Percentiles rank a stretch among this genome's conserved stretches.
Conservation (phyloP, 2,113 vertebrate species). For the Neopipo cinnamomea region DNA sequence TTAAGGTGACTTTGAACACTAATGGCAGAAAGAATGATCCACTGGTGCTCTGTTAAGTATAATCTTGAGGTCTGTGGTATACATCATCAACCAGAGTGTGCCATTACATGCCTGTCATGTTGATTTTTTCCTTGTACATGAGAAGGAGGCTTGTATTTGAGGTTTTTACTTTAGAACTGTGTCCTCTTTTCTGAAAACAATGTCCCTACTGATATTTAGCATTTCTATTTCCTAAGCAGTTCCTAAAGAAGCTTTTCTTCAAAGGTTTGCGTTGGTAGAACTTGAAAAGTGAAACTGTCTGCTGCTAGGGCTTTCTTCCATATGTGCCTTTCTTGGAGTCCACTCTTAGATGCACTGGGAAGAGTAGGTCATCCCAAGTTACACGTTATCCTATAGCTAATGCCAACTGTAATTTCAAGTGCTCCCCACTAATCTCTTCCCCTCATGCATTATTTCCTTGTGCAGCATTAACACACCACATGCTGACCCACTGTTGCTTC, state of each 20-base stretch:
- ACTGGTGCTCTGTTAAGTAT: neutral
- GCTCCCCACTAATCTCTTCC: conserved; percentile 37
- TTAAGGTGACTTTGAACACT: neutral
- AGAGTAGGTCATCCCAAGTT: neutral
- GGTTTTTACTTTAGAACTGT: neutral
- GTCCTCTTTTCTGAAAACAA: neutral
- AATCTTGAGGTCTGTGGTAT: neutral
- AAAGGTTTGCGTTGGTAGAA: neutral
- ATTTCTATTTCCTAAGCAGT: neutral
- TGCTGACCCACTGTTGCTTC: conserved; percentile 71
- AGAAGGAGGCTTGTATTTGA: neutral
- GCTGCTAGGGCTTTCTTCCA: neutral
- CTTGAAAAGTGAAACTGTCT: neutral
- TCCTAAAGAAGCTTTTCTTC: neutral
- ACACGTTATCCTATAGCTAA: conserved; percentile 10
- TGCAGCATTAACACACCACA: conserved; percentile 64
- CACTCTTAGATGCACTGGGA: neutral
- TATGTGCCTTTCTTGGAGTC: neutral
- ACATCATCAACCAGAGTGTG: neutral
- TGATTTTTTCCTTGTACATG: neutral
- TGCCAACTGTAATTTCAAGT: conserved; percentile 44
- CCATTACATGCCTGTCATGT: neutral
- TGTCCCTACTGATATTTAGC: neutral
- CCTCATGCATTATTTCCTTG: conserved; percentile 67
- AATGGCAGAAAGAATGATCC: neutral